These are phyloP conservation scores for Astreopora myriophthalma DNA, from an alignment of 64 coral and sea anemone genomes.

Conservation along the genomic window DNA sequence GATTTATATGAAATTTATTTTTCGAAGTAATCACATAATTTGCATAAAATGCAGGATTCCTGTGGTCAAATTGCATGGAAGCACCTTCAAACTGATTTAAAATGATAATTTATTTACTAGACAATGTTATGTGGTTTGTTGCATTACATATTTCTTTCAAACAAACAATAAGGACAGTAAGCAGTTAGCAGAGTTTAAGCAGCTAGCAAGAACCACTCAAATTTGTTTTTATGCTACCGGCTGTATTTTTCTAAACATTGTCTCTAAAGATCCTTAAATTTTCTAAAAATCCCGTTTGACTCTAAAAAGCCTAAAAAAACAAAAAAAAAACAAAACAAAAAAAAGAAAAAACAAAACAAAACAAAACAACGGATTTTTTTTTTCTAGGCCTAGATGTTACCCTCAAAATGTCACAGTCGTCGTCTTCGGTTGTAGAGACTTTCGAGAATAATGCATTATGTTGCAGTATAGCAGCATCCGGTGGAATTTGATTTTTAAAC, in stretches of 20 bases:
- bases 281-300: neutral
- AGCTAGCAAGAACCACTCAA: neutral
- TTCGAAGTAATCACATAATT: constrained; percentile 3
- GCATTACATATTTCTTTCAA: no score
- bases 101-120: neutral
- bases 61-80: neutral
- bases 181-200: neutral
- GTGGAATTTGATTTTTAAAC: no score
- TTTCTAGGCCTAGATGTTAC: no score
- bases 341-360: no score
- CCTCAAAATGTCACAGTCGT: no score
- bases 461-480: no score
- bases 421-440: no score
- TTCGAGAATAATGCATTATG: no score
- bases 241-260: neutral
- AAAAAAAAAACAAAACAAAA: no score
- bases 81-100: neutral
- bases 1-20: neutral
- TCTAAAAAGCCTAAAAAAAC: neutral
- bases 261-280: neutral
- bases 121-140: neutral
- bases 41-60: neutral
- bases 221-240: neutral
- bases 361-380: no score
- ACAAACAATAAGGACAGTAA: neutral